phyloP scores from a whole-genome alignment of 1,140 invertebrate genomes.

The Aplysia californica region DNA sequence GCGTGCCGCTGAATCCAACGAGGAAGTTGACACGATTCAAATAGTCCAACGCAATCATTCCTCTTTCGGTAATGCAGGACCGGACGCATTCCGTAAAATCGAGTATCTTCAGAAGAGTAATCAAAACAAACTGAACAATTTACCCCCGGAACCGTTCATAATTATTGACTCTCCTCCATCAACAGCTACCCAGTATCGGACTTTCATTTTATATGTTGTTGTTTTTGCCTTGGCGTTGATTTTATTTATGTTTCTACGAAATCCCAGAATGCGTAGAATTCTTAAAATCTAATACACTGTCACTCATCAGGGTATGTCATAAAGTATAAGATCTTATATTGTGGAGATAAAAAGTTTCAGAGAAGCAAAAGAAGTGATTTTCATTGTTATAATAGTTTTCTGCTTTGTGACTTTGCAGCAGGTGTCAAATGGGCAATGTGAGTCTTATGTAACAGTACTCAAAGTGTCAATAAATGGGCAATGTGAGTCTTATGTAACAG shows the following conservation, averaged over 20 bases:
- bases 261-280: slow-evolving; percentile 9
- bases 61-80: slow-evolving; percentile 42
- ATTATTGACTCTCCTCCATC: neutral
- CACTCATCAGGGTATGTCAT: too few species aligned
- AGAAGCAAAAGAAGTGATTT: too few species aligned
- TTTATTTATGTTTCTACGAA: slow-evolving; percentile 12
- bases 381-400: too few species aligned
- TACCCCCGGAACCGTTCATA: slow-evolving; percentile 18
- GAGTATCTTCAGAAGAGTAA: neutral
- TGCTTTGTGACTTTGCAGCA: too few species aligned
- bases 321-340: too few species aligned
- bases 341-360: too few species aligned
- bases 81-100: slow-evolving; percentile 16
- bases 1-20: slow-evolving; percentile 73
- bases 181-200: neutral
- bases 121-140: neutral
- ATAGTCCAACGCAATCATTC: slow-evolving; percentile 50
- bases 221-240: slow-evolving; percentile 14
- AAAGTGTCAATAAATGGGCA: too few species aligned
- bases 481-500: too few species aligned
- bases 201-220: neutral
- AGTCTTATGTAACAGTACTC: too few species aligned
- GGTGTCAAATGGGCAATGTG: too few species aligned
- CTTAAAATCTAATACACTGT: too few species aligned
- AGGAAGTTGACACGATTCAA: slow-evolving; percentile 48